phyloP scores from a whole-genome alignment of 1,140 invertebrate species.

The Probaryconus sp. region DNA sequence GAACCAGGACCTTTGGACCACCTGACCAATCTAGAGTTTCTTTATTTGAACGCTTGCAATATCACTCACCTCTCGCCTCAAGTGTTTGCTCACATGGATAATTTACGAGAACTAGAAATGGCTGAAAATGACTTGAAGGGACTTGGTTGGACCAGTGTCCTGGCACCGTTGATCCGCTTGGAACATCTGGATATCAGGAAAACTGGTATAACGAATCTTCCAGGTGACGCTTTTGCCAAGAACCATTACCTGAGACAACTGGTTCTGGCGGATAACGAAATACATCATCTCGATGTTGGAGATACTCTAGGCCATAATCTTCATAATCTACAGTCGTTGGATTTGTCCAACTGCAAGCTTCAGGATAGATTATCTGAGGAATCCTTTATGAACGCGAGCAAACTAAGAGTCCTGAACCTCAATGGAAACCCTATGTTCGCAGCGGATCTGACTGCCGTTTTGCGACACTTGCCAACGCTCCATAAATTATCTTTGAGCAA shows the following conservation, averaged over 20 bases:
- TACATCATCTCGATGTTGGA: conserved; percentile 82
- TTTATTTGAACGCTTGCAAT: conserved; percentile 83
- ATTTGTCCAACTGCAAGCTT: conserved; percentile 85
- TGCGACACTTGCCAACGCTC: conserved; percentile 82
- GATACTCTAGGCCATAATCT: conserved; percentile 83
- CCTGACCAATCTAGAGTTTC: conserved; percentile 81
- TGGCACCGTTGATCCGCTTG: conserved; percentile 80
- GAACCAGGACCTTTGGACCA: conserved; percentile 81
- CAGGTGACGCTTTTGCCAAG: conserved; percentile 82
- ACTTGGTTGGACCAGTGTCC: conserved; percentile 81
- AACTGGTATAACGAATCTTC: conserved; percentile 81
- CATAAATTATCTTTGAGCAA: conserved; percentile 84
- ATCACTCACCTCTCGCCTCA: conserved; percentile 80
- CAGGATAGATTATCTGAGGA: conserved; percentile 82
- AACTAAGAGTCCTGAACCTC: conserved; percentile 82
- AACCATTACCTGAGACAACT: conserved; percentile 83
- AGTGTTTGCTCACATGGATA: conserved; percentile 80
- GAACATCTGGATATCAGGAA: conserved; percentile 83
- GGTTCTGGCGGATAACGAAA: conserved; percentile 83
- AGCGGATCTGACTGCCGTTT: conserved; percentile 82
- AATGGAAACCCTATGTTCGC: conserved; percentile 84
- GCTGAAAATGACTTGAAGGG: conserved; percentile 80
- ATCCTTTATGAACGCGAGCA: conserved; percentile 84
- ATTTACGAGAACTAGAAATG: conserved; percentile 83
- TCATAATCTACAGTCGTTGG: conserved; percentile 82